phyloP scores from a whole-genome alignment of 2,797 vertebrate genomes.

The Acropternis orthonyx region DNA sequence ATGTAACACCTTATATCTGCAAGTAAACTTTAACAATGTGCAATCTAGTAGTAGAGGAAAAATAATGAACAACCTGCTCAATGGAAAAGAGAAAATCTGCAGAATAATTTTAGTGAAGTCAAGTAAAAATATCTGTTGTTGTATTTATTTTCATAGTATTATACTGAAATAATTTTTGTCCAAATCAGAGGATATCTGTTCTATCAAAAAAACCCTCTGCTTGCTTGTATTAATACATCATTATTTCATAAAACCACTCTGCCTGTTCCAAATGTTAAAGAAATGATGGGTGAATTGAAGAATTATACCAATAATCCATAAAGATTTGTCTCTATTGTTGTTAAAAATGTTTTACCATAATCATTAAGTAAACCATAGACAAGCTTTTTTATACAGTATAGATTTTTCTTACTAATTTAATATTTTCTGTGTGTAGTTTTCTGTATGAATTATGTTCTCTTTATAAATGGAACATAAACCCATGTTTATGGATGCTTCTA shows the following conservation, averaged over 20 bases:
- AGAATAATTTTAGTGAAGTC: neutral
- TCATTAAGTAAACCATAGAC: neutral
- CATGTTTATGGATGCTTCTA: neutral
- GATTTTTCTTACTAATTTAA: neutral
- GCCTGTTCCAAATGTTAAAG: neutral
- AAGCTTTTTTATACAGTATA: neutral
- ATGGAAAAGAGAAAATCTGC: neutral
- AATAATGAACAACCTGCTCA: neutral
- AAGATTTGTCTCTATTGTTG: neutral
- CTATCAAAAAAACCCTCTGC: neutral
- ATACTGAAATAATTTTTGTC: neutral
- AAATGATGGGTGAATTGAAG: neutral
- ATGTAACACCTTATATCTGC: neutral
- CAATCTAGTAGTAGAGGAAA: neutral
- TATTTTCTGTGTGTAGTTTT: neutral
- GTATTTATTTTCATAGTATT: neutral
- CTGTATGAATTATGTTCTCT: neutral
- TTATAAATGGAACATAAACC: neutral
- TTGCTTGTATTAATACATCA: neutral
- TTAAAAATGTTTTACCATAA: neutral
- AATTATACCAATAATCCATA: neutral
- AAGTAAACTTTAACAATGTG: neutral
- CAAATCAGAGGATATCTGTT: neutral
- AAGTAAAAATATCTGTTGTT: neutral
- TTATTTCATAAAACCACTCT: neutral